Base-by-base conservation (phyloP, 2,113 vertebrate species). In the Papio anubis region DNA sequence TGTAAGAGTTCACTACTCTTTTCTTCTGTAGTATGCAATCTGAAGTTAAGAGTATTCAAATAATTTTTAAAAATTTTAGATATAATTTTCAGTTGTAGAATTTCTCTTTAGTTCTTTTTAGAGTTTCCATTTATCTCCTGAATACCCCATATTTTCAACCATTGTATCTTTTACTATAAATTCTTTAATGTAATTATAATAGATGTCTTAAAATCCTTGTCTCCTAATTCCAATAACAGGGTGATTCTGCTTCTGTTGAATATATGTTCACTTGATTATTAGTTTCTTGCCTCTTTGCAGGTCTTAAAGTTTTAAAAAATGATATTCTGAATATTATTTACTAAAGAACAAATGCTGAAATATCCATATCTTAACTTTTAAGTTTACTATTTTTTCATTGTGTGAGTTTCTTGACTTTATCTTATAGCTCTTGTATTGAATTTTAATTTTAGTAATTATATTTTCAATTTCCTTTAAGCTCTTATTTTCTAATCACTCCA, bases 371-470 rank as follows among this genome's bases (percentile, higher is more conserved):
- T 96, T 89, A 50, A 55, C 20, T 48, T 92, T 79, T 92, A 52
- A 84, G 50, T 92, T 83, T 83, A 73, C 35, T 38, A 43, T 27
- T 6, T 79, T 85, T 85, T 90, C 87, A 52, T 43, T 88, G 10
- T 6, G 25, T 59, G 17, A 55, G 48, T 81, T 66, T 95, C 68
- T 95, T 70, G 75, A 70, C 21, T 93, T 86, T 82, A 72, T 61
- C 23, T 82, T 81, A 23, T 10, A 95, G 45, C 25, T 97, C 50
- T 89, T 94, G 59, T 59, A 85, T 8, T 88, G 48, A 89, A 88
- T 85, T 85, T 82, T 97, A 88, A 88, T 91, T 87, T 90, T 38
- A 68, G 25, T 35, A 59, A 50, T 88, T 82, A 70, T n/a, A 73
- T 16, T 94, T 95, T 78, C 72, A 75, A 64, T 88, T 83, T 96